Evolutionary conservation across 2,888 invertebrate genomes (phyloP), one percentile per base, ranked within the genome.

Genomic region (Lasioglossum morio): DNA sequence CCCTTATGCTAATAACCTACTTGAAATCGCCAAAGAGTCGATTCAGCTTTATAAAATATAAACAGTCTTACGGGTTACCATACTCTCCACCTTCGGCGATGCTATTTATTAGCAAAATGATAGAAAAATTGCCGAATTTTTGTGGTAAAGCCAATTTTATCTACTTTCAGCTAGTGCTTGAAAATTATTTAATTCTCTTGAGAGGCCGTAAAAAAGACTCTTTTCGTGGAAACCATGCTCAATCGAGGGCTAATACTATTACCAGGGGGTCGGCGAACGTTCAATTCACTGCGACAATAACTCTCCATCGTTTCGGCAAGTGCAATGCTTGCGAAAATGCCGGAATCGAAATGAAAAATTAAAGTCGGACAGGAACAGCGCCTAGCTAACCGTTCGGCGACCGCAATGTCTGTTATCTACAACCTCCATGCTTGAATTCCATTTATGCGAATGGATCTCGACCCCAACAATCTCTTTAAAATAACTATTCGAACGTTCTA

Each of bases 291-390:
- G 19, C 23, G 69, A 69, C 37, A 69, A 37, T 40, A 69, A 40
- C 69, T n/a, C 37, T 23, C 69, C 23, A 69, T 66, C 66, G 66
- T 69, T 40, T 37, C 37, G 69, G 69, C 23, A 12, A 69, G 69
- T 37, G 37, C 34, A 12, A 69, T 19, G 69, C 23, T 37, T 12
- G 34, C 69, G 34, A 34, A 69, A 69, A 69, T 23, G 23, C 23
- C 69, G 37, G 69, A 40, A 69, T 40, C 23, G 69, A 69, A 69
- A 69, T 69, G 69, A 69, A 69, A 69, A 69, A 37, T 69, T 81
- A n/a, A 79, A 81, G 70, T 72, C 37, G 53, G 12, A n/a, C 12
- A n/a, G 69, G 40, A 69, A 37, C 69, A 40, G 69, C n/a, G 69
- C 69, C 69, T 19, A 37, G 69, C 69, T 14, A 40, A 23, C 19